phyloP scores from a whole-genome alignment of 2,888 invertebrate genomes.

The Rhogogaster chlorosoma region DNA sequence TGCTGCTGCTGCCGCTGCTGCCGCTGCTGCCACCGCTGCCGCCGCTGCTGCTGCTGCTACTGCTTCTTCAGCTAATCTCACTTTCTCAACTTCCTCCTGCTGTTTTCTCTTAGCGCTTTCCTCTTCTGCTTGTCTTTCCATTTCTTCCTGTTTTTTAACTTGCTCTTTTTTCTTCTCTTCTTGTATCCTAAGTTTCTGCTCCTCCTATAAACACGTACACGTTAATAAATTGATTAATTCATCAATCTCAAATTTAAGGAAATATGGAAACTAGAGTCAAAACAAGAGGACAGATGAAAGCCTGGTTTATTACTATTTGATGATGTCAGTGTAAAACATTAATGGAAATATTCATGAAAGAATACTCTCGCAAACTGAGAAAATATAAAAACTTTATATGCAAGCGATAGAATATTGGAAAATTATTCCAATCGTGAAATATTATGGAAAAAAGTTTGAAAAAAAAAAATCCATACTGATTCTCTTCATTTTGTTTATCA shows the following conservation, averaged over 20 bases:
- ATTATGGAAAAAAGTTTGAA: no score
- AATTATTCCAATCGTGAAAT: no score
- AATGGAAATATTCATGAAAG: slow-evolving; percentile 7
- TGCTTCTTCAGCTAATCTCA: slow-evolving; percentile 67
- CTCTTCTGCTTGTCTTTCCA: slow-evolving; percentile 75
- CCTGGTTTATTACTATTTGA: slow-evolving; percentile 56
- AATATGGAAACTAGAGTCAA: background rate
- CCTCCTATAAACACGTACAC: slow-evolving; percentile 61
- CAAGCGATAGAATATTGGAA: no score
- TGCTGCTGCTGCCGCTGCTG: slow-evolving; percentile 64
- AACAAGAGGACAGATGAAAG: no score
- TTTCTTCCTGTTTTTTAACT: slow-evolving; percentile 76
- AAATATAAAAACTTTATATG: no score
- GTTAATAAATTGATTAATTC: background rate
- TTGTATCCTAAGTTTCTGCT: slow-evolving; percentile 72
- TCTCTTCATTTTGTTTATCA: no score
- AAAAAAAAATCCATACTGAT: no score
- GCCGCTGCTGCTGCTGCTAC: slow-evolving; percentile 58
- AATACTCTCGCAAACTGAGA: background rate
- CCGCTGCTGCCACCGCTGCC: slow-evolving; percentile 56
- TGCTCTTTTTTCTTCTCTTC: slow-evolving; percentile 79
- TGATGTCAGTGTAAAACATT: no score
- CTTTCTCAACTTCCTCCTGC: slow-evolving; percentile 67
- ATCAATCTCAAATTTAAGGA: background rate
- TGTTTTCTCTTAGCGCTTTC: slow-evolving; percentile 67